Base-by-base conservation (phyloP, 2,888 invertebrate species). In the Rhimphoctona megacephalus region DNA sequence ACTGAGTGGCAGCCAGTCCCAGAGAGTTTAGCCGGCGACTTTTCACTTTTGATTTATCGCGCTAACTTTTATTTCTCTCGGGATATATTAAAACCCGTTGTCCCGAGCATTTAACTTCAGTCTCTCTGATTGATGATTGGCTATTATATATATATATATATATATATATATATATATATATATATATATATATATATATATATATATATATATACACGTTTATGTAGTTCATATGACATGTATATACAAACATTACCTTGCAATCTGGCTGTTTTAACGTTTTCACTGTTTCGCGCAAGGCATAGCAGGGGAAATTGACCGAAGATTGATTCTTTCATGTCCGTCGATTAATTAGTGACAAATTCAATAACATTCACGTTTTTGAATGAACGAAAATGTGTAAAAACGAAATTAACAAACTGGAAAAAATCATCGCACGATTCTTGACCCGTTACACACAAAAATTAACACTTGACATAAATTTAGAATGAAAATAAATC, bases 41-140 rank as follows among this genome's bases (percentile, higher is more conserved):
- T 94, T 94, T 93, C 93, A 94, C 93, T 93, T 94, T 94, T 94
- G 94, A 94, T 94, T 94, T 94, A 94, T 94, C 91, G 92, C 92
- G 90, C 90, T 89, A 94, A 94, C 94, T 94, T 94, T 94, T 94
- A 93, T 94, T 94, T 93, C 91, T 90, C 91, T 85, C 88, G 88
- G 89, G 88, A 91, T 93, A 94, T 94, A 94, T 94, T 94, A 94
- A 94, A 94, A 93, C 92, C 91, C 93, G 93, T 94, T 94, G 93
- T 93, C 93, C 92, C 92, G 91, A 86, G 91, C 93, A 93, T 94
- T 94, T 94, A 94, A 93, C 94, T 93, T 92, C 90, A 87, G 88
- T 81, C 83, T 85, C 87, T 87, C 92, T 94, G 94, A 94, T 94
- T 94, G 93, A 94, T 94, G 94, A 94, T 93, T 93, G 92, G 91